Percentiles rank a stretch among this genome's conserved stretches.
These are phyloP conservation scores for human (Homo sapiens) DNA, from an alignment of 2,113 vertebrate genomes.

Conservation along the genomic window DNA sequence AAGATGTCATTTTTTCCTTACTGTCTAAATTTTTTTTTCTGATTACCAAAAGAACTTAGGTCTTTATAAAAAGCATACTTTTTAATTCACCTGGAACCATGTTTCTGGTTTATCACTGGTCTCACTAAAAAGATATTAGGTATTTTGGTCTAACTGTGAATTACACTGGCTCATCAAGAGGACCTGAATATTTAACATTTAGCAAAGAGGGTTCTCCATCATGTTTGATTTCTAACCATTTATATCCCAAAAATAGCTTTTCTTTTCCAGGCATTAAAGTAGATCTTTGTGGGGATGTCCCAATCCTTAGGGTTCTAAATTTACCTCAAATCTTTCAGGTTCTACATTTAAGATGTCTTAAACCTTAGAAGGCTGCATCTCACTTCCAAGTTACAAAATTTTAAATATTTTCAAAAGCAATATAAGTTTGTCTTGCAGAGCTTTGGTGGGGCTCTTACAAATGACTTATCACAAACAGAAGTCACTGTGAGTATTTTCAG, in stretches of 20 bases:
- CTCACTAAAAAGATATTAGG: constrained; percentile 45
- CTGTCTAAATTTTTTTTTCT: constrained; percentile 61
- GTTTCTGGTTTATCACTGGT: constrained; percentile 66
- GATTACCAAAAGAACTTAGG: constrained; percentile 70
- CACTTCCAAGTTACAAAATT: constrained; percentile 28
- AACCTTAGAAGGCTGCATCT: constrained; percentile 13
- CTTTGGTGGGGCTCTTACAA: neutral
- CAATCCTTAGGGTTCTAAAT: constrained; percentile 62
- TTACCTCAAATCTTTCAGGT: constrained; percentile 39
- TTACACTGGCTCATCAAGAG: constrained; percentile 61
- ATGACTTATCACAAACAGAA: neutral
- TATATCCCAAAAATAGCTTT: constrained; percentile 75
- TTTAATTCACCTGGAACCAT: constrained; percentile 61
- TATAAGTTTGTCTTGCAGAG: neutral
- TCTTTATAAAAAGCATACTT: constrained; percentile 61
- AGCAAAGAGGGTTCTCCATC: constrained; percentile 64
- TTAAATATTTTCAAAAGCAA: constrained; percentile 20
- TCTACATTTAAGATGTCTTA: constrained; percentile 35
- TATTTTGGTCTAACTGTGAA: constrained; percentile 60
- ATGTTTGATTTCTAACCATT: constrained; percentile 70
- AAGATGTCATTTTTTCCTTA: constrained; percentile 69
- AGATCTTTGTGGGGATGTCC: constrained; percentile 47
- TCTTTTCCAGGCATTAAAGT: constrained; percentile 59
- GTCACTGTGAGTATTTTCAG: neutral
- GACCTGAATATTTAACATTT: constrained; percentile 74